A percentile compares a stretch with the other conserved stretches of the same genome.
phyloP scores from a whole-genome alignment of 2,113 vertebrate genomes.

The Laticauda laticaudata region DNA sequence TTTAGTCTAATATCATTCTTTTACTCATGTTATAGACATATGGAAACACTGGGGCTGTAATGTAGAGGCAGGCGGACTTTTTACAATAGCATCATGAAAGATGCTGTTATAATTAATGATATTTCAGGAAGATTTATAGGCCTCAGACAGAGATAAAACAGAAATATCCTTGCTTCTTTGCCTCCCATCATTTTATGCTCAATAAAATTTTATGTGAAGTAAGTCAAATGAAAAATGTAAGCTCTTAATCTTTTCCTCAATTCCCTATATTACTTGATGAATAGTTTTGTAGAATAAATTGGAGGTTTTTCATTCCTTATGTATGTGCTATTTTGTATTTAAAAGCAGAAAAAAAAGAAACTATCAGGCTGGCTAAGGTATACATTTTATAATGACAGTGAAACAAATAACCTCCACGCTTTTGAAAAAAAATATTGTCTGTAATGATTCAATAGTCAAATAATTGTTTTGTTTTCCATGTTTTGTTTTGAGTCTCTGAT shows the following conservation, averaged over 20 bases:
- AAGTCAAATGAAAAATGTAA: slow-evolving; percentile 74
- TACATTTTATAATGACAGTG: not conserved
- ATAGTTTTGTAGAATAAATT: slow-evolving; percentile 67
- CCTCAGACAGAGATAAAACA: slow-evolving; percentile 70
- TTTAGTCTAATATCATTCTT: slow-evolving; percentile 57
- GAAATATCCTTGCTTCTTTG: slow-evolving; percentile 68
- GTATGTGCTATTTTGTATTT: slow-evolving; percentile 58
- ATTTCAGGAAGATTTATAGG: slow-evolving; percentile 71
- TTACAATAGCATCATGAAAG: slow-evolving; percentile 60
- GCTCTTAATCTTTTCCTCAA: slow-evolving; percentile 71
- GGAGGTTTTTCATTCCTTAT: slow-evolving; percentile 57
- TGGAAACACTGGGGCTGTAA: slow-evolving; percentile 49
- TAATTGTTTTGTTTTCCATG: not conserved
- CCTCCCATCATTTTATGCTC: slow-evolving; percentile 68
- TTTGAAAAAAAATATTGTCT: not conserved
- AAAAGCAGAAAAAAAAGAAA: slow-evolving; percentile 47
- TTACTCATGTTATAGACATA: slow-evolving; percentile 53
- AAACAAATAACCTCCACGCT: slow-evolving; percentile 12
- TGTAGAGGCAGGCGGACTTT: slow-evolving; percentile 56
- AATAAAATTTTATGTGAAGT: slow-evolving; percentile 75
- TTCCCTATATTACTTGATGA: slow-evolving; percentile 67
- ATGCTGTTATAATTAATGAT: slow-evolving; percentile 67
- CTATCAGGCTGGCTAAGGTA: slow-evolving; percentile 34
- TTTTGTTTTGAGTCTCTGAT: not conserved
- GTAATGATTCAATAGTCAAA: not conserved